These are phyloP conservation scores for Ammodramus savannarum DNA, from an alignment of 2,113 vertebrate genomes.

Conservation along the genomic window DNA sequence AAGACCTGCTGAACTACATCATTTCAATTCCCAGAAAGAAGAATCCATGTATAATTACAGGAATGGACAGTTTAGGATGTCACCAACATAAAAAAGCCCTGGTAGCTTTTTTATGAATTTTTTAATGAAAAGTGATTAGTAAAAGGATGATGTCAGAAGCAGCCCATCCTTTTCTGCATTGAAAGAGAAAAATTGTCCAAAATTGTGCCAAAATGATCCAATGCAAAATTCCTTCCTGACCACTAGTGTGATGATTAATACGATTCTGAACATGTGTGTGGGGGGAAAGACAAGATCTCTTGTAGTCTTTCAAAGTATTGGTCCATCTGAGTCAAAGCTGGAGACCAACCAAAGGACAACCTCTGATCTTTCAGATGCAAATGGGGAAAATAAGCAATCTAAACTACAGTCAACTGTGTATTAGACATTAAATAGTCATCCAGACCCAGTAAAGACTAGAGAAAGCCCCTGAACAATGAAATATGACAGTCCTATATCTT, in stretches of 20 bases:
- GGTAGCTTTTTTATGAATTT: neutral
- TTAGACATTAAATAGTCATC: neutral
- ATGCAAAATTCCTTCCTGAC: conserved; percentile 19
- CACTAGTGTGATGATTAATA: conserved; percentile 3
- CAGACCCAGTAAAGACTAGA: neutral
- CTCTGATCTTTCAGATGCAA: neutral
- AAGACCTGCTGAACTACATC: neutral
- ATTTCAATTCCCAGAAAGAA: neutral
- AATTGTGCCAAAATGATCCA: neutral
- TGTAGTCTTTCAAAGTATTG: neutral
- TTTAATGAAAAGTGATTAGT: neutral
- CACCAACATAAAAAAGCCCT: neutral
- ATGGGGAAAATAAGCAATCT: neutral
- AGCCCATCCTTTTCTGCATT: neutral
- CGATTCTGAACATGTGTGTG: neutral
- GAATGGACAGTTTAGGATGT: neutral
- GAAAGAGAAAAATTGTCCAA: neutral
- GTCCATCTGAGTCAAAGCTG: neutral
- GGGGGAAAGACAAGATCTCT: neutral
- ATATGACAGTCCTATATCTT: neutral
- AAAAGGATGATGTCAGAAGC: conserved; percentile 14
- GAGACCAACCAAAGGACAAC: neutral
- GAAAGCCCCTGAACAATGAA: neutral
- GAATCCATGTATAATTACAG: neutral
- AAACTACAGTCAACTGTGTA: neutral